phyloP scores from a whole-genome alignment of 2,888 invertebrate species.

The Leptothorax acervorum region DNA sequence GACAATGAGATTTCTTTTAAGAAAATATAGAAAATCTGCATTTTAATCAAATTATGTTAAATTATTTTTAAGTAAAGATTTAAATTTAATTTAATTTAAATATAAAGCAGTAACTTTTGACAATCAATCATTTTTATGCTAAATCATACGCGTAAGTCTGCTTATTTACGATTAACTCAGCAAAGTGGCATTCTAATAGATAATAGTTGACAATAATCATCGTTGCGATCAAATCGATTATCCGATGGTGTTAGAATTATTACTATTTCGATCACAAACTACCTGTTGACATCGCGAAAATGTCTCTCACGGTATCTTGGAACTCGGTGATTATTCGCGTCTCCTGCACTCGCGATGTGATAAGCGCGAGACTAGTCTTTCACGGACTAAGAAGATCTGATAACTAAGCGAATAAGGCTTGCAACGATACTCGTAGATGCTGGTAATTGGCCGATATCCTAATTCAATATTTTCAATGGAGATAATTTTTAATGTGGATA shows the following conservation, averaged over 20 bases:
- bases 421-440: constrained; percentile 6
- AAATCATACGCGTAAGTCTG: not conserved
- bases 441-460: constrained; percentile 29
- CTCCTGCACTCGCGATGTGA: not conserved
- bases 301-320: not conserved
- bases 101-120: not conserved
- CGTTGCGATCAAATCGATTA: not conserved
- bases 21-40: not conserved
- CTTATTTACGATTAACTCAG: not conserved
- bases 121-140: not conserved
- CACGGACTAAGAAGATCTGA: constrained; percentile 21
- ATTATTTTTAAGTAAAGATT: not conserved
- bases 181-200: not conserved
- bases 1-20: not conserved
- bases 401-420: constrained; percentile 18
- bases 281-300: constrained; percentile 43
- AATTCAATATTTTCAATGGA: constrained; percentile 33
- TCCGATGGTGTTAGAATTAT: not conserved
- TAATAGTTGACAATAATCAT: not conserved
- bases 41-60: not conserved
- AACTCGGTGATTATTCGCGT: constrained; percentile 1
- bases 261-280: not conserved
- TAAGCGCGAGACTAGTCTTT: constrained; percentile 22
- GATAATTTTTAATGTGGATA: constrained; percentile 26
- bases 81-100: not conserved